Conservation (phyloP, 2,113 vertebrate species). For the Cyanocitta stelleri region DNA sequence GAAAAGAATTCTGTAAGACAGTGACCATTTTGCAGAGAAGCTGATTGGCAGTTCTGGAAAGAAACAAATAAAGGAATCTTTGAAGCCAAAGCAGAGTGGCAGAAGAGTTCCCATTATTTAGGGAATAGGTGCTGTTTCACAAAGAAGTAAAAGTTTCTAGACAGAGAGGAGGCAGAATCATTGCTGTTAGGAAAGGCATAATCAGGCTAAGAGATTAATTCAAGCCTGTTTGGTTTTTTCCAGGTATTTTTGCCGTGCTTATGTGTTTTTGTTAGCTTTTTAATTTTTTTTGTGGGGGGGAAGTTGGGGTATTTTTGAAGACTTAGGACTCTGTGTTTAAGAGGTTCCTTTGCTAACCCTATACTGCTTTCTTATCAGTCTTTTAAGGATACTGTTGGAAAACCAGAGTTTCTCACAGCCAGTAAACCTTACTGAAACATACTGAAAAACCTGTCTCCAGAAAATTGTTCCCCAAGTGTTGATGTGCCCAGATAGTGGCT, state of each 20-base stretch:
- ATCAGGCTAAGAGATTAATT: not conserved
- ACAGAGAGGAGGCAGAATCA: not conserved
- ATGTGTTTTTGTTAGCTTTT: not conserved
- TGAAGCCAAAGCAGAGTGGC: not conserved
- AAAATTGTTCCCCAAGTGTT: conserved; percentile 2
- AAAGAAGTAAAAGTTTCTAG: not conserved
- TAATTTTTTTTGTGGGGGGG: accelerated
- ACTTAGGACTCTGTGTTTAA: not conserved
- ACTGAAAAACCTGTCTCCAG: not conserved
- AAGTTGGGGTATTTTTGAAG: not conserved
- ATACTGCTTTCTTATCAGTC: not conserved
- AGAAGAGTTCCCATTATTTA: not conserved
- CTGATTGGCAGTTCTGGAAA: not conserved
- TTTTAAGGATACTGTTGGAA: not conserved
- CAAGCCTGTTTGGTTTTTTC: not conserved
- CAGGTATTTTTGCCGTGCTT: not conserved
- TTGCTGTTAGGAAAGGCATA: not conserved
- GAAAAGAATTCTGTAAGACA: not conserved
- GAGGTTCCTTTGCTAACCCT: not conserved
- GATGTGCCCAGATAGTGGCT: conserved; percentile 44
- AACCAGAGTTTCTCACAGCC: not conserved
- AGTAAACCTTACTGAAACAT: not conserved
- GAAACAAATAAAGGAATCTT: not conserved
- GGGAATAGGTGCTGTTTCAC: not conserved
- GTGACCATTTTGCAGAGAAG: not conserved